phyloP scores from a whole-genome alignment of 2,113 vertebrate genomes.

The Axis porcinus region DNA sequence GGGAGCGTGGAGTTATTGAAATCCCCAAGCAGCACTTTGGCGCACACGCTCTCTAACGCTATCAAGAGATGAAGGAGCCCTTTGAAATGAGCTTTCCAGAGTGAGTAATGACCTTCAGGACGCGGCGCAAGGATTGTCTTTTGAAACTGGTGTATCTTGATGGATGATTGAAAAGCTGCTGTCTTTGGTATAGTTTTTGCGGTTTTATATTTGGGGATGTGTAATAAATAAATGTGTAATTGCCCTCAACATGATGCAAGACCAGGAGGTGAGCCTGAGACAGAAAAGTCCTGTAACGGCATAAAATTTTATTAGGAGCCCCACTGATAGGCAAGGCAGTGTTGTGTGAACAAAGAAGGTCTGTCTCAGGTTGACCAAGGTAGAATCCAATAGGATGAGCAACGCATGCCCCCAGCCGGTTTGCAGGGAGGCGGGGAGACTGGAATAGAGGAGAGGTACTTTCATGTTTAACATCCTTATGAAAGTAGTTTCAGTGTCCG shows the following conservation, averaged over 20 bases:
- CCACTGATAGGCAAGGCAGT: conserved; percentile 35
- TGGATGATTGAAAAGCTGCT: conserved; percentile 71
- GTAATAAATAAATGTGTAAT: conserved; percentile 76
- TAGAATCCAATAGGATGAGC: not conserved
- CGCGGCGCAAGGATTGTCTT: conserved; percentile 56
- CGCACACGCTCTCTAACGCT: conserved; percentile 6
- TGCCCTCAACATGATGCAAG: conserved; percentile 66
- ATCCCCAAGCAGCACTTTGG: conserved; percentile 53
- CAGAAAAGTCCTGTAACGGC: conserved; percentile 59
- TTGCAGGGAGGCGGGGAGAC: not conserved
- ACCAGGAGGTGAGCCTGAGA: conserved; percentile 48
- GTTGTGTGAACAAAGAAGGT: conserved; percentile 26
- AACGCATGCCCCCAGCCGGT: not conserved
- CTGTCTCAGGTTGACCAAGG: conserved; percentile 48
- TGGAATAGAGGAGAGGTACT: fast-evolving
- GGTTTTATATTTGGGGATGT: conserved; percentile 66
- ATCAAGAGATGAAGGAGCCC: conserved; percentile 61
- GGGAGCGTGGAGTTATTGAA: not conserved
- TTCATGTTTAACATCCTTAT: not conserved
- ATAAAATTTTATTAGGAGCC: conserved; percentile 66
- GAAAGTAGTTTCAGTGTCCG: not conserved
- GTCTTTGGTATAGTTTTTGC: conserved; percentile 57
- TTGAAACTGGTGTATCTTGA: conserved; percentile 61
- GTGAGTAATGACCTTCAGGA: conserved; percentile 68
- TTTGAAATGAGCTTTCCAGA: conserved; percentile 67